Percentiles rank a stretch among this genome's conserved stretches.
Conservation (phyloP, 2,113 vertebrate genomes). For the Phoxinus phoxinus region DNA sequence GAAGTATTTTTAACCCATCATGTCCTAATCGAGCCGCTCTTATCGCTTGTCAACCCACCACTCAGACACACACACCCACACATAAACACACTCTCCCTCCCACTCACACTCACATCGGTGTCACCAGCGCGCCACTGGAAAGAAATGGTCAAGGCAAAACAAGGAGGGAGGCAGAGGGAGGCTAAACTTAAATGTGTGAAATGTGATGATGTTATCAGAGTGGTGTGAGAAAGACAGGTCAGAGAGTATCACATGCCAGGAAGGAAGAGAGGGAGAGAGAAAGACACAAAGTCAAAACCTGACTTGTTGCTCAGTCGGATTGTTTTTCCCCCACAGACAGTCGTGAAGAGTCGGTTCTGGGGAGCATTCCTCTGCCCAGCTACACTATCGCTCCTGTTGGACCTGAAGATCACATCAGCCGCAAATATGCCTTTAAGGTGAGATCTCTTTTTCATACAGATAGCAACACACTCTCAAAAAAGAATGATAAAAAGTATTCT, state of each 20-base stretch:
- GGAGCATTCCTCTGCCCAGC: constrained; percentile 93
- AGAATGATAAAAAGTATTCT: background rate
- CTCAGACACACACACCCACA: constrained; percentile 28
- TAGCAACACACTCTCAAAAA: background rate
- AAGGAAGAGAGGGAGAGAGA: background rate
- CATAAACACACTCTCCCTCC: background rate
- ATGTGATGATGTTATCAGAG: constrained; percentile 47
- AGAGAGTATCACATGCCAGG: background rate
- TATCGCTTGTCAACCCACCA: constrained; percentile 57
- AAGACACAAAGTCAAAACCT: background rate
- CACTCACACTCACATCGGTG: constrained; percentile 7
- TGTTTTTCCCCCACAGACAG: constrained; percentile 79
- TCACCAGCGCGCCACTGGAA: constrained; percentile 37
- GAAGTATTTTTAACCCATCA: constrained; percentile 71
- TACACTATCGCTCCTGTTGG: constrained; percentile 87
- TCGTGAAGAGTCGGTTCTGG: constrained; percentile 92
- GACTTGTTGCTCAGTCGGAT: background rate
- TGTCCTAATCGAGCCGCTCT: constrained; percentile 59
- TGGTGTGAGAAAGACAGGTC: constrained; percentile 18
- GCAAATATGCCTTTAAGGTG: constrained; percentile 97
- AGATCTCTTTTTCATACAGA: background rate
- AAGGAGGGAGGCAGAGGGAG: background rate
- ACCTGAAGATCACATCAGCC: constrained; percentile 90
- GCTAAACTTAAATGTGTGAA: constrained; percentile 64
- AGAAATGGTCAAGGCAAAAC: constrained; percentile 30